Evolutionary conservation across 2,797 vertebrate genomes (phyloP), one percentile per base, ranked within the genome.

Genomic region (Pipistrellus pygmaeus): DNA sequence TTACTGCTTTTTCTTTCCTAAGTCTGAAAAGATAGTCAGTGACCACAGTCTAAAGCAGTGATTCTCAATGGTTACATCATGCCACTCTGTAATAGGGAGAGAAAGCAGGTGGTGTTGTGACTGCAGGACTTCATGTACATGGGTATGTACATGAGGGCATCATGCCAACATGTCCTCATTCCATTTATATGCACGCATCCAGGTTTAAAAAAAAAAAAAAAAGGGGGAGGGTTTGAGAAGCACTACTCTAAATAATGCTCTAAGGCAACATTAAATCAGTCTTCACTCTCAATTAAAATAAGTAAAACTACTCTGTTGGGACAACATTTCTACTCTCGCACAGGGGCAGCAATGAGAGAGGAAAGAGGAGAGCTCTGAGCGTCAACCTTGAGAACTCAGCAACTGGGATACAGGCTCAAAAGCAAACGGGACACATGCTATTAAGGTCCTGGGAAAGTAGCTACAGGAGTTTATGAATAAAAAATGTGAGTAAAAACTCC

Each of bases 1-100:
- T 48, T 60, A 48, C 21, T 64, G 8, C 71, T 21, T 69, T 64
- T 55, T 57, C 66, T 46, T 23, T 64, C 38, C 21, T 48, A 85
- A 78, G 9, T 85, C 90, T 90, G 44, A 71, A 83, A 82, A 71
- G 66, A 84, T 82, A 55, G n/a, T 69, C 51, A 80, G 27, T 57
- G 60, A 78, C 72, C 21, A 23, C 38, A 66, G 11, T 73, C 44
- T 89, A 91, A 76, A 95, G 62, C 44, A 78, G 3, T 71, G 38
- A 89, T 35, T 86, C 23, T 85, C 62, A 91, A 68, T 1, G 41
- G 21, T 75, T 20, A 51, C 80, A 77, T 11, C 27, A 73, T 13
- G 68, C 2, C 46, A 5, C 32, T 66, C 20, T 77, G 23, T 77
- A 64, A 84, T 66, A 94, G 20, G 32, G 4, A 66, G 25, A 69